Evolutionary conservation across 1,140 invertebrate genomes (phyloP), one percentile per base, ranked within the genome.

Genomic region (Leptinotarsa texana): DNA sequence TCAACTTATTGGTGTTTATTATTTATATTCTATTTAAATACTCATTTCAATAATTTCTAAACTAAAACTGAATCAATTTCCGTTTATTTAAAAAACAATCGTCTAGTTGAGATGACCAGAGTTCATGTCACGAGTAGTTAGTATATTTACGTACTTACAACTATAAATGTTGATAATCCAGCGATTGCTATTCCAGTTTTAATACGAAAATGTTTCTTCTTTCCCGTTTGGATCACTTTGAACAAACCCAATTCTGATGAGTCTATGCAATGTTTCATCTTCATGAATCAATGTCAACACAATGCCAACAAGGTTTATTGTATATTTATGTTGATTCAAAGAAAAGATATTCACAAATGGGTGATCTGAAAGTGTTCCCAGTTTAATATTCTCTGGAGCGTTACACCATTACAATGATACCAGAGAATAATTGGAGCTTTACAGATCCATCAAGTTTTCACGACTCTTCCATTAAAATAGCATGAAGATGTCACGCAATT

Each of bases 181-280:
- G n/a, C 24, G 18, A 68, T n/a, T 18, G 42, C 27, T 42, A 27
- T 49, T 15, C 13, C 66, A 47, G 13, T 42, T 15, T 13, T 42
- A 8, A 47, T 18, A 5, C 24, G n/a, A 68, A 68, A 11, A 42
- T 42, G 18, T 42, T 68, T 68, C 6, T 47, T 68, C 18, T 27
- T 33, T 6, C 42, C 42, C 3, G 15, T 42, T 47, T 13, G n/a
- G 15, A 68, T 42, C 13, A 42, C 66, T 42, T 68, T 68, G n/a
- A 42, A 68, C 27, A 68, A 47, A 42, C 66, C 66, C 15, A 68
- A 49, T 42, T 33, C 66, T 15, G 66, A 68, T 68, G 66, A 68
- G n/a, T 18, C n/a, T 27, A 15, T 27, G 42, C 42, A 42, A 68
- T 42, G 66, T 68, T 13, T 68, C 66, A 68, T 68, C 18, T 18